Conservation (phyloP, 1,140 invertebrate species). For the Palaemon carinicauda region DNA sequence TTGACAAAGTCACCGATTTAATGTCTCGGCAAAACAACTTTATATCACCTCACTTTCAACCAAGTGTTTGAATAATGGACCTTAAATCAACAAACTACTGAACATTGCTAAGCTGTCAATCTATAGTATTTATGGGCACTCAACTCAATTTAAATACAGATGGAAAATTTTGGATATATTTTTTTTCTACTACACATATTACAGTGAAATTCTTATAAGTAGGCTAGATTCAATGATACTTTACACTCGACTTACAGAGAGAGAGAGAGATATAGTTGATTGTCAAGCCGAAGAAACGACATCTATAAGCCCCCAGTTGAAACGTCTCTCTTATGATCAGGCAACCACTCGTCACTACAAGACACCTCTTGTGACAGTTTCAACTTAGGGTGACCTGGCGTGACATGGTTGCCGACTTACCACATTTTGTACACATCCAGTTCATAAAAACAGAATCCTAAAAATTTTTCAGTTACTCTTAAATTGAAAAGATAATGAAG, state of each 20-base stretch:
- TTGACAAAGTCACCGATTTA: neutral
- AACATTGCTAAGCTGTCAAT: no score
- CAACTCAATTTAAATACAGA: no score
- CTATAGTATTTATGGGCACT: no score
- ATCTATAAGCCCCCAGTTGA: conserved; percentile 31
- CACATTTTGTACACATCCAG: conserved; percentile 36
- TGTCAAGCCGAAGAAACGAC: conserved; percentile 16
- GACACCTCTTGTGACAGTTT: no score
- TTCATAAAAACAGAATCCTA: conserved; percentile 14
- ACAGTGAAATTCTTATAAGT: no score
- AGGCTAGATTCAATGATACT: neutral
- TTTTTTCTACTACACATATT: no score
- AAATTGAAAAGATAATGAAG: neutral
- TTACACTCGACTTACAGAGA: neutral
- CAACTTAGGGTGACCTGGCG: neutral
- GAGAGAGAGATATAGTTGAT: conserved; percentile 25
- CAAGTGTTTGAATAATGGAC: no score
- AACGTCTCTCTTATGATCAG: conserved; percentile 27
- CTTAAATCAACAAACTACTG: no score
- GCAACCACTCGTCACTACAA: neutral
- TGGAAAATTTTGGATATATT: no score
- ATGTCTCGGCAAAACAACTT: conserved; percentile 5
- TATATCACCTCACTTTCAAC: neutral
- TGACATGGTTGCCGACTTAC: conserved; percentile 8
- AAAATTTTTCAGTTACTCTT: conserved; percentile 6